Evolutionary conservation across 1,140 invertebrate genomes (phyloP).

Genomic region (Popillia japonica): DNA sequence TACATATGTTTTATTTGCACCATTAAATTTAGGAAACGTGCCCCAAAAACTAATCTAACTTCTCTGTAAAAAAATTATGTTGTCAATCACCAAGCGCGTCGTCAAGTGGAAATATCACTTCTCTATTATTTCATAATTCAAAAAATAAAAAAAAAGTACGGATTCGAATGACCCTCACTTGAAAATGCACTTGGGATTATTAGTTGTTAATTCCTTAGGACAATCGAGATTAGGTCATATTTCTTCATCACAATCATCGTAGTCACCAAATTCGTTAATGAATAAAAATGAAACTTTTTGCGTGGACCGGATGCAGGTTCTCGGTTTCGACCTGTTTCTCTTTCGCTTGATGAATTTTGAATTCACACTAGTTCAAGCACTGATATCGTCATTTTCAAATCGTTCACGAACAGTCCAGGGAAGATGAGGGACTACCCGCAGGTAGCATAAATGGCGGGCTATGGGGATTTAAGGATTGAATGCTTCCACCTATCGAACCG

Average conservation of each 20-base stretch:
- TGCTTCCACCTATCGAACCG: slow-evolving; percentile 57
- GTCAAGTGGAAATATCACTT: not conserved
- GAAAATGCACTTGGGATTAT: not conserved
- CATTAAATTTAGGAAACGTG: slow-evolving; percentile 48
- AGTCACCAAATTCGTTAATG: slow-evolving; percentile 46
- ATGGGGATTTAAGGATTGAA: slow-evolving; percentile 56
- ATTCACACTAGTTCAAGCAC: slow-evolving; percentile 10
- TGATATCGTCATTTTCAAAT: not conserved
- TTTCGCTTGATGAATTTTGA: slow-evolving; percentile 1
- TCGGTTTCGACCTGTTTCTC: not conserved
- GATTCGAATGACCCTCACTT: not conserved
- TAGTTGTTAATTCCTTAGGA: not conserved
- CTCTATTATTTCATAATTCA: not conserved
- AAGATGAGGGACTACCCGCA: slow-evolving; percentile 57
- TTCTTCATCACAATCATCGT: slow-evolving; percentile 47
- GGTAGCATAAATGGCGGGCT: slow-evolving; percentile 59
- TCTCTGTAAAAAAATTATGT: not conserved
- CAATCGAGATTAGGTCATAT: slow-evolving; percentile 33
- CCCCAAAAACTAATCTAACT: slow-evolving; percentile 17
- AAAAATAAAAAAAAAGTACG: slow-evolving; percentile 12
- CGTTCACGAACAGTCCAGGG: slow-evolving; percentile 58
- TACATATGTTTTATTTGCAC: slow-evolving; percentile 32
- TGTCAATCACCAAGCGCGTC: not conserved
- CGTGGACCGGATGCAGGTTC: not conserved
- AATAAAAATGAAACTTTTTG: slow-evolving; percentile 23